A percentile compares a stretch with the other conserved stretches of the same genome.
phyloP scores from a whole-genome alignment of 2,797 vertebrate species.

The Tapera naevia region DNA sequence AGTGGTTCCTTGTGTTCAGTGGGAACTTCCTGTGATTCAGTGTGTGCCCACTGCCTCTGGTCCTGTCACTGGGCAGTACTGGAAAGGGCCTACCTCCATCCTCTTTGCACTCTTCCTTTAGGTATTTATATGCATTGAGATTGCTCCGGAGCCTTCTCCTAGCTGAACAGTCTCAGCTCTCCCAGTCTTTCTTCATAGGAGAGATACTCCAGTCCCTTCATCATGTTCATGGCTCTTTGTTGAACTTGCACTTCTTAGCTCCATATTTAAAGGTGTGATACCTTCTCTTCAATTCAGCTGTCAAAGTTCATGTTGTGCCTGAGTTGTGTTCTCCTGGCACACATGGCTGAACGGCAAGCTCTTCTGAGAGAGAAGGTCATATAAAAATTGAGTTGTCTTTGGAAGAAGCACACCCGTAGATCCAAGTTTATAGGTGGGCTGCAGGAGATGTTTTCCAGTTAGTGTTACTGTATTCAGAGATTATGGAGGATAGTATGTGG shows the following conservation, averaged over 20 bases:
- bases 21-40: not conserved
- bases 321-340: not conserved
- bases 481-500: not conserved
- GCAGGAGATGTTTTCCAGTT: not conserved
- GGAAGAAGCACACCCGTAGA: not conserved
- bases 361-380: not conserved
- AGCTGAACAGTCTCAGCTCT: too few relatives aligned
- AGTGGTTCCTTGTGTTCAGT: not conserved
- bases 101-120: too few relatives aligned
- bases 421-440: not conserved
- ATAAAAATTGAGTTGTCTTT: not conserved
- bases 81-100: too few relatives aligned
- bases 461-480: not conserved
- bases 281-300: not conserved
- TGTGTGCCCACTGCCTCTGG: not conserved
- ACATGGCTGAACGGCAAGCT: not conserved
- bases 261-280: not conserved
- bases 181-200: not conserved
- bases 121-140: too few relatives aligned
- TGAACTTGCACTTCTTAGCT: not conserved
- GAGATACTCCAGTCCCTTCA: not conserved
- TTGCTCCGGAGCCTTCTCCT: too few relatives aligned
- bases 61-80: too few relatives aligned
- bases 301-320: not conserved
- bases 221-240: not conserved